Percentiles rank a stretch among this genome's conserved stretches.
Evolutionary conservation across 1,140 invertebrate genomes (phyloP).

Genomic region (Belonocnema kinseyi): DNA sequence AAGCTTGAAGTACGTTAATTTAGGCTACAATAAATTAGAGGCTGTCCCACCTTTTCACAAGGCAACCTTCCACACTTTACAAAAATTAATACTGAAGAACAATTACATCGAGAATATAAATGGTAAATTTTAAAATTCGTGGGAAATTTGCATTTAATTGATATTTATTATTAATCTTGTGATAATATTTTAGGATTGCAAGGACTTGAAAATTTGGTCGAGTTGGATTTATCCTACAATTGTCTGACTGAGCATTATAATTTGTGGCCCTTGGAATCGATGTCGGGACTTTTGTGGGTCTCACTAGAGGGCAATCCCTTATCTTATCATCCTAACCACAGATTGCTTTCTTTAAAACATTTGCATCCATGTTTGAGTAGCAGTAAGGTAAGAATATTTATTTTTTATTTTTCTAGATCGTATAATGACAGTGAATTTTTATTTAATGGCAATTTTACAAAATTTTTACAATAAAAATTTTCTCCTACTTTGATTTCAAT

Average conservation of each 20-base stretch:
- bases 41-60: constrained; percentile 76
- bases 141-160: background rate
- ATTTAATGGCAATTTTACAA: no score
- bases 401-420: no score
- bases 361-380: constrained; percentile 77
- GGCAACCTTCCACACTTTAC: constrained; percentile 71
- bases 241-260: constrained; percentile 79
- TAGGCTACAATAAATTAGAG: constrained; percentile 80
- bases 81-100: constrained; percentile 77
- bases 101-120: constrained; percentile 76
- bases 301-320: constrained; percentile 80
- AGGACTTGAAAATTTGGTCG: constrained; percentile 75
- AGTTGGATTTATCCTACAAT: constrained; percentile 80
- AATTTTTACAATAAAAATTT: no score
- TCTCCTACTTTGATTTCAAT: no score
- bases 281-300: constrained; percentile 76
- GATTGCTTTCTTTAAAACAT: constrained; percentile 76
- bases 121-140: constrained; percentile 56
- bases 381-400: constrained; percentile 69
- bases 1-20: constrained; percentile 79
- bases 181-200: constrained; percentile 64
- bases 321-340: constrained; percentile 78
- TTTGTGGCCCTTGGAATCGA: constrained; percentile 76
- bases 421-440: no score
- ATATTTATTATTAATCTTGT: constrained; percentile 11